Percentiles rank a stretch among this genome's conserved stretches.
Conservation (phyloP, 2,888 invertebrate species). For the Drosophila cyrtoloma region DNA sequence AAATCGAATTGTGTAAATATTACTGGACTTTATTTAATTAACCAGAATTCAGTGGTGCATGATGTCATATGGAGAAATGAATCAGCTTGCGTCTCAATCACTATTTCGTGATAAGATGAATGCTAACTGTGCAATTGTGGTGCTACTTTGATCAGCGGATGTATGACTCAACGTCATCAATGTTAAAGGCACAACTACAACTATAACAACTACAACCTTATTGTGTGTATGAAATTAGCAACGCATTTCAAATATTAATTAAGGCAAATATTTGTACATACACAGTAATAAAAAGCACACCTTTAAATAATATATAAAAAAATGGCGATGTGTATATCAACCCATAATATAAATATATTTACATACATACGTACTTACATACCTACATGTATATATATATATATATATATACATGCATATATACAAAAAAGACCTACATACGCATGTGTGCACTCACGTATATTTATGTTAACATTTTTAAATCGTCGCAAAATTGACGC, state of each 20-base stretch:
- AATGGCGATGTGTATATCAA: background rate
- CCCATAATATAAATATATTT: background rate
- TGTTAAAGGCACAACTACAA: background rate
- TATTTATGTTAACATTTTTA: constrained; percentile 14
- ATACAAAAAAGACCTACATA: background rate
- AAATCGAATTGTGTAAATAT: constrained; percentile 11
- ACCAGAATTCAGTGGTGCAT: constrained; percentile 3
- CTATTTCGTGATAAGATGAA: background rate
- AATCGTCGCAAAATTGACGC: constrained; percentile 15
- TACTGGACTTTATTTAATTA: constrained; percentile 13
- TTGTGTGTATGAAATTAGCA: background rate
- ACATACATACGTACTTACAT: background rate
- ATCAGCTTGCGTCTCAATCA: background rate
- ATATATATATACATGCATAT: background rate
- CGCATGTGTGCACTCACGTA: background rate
- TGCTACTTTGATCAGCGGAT: constrained; percentile 18
- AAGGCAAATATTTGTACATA: constrained; percentile 48
- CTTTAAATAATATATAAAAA: constrained; percentile 6
- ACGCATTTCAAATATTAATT: constrained; percentile 53
- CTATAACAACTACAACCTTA: constrained; percentile 2
- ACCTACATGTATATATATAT: background rate
- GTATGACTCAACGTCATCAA: constrained; percentile 39
- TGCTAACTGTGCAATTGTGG: constrained; percentile 12
- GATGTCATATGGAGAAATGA: constrained; percentile 26
- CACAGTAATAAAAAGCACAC: constrained; percentile 24